Evolutionary conservation across 1,140 invertebrate genomes (phyloP).

Genomic region (Aradophagus sp.): DNA sequence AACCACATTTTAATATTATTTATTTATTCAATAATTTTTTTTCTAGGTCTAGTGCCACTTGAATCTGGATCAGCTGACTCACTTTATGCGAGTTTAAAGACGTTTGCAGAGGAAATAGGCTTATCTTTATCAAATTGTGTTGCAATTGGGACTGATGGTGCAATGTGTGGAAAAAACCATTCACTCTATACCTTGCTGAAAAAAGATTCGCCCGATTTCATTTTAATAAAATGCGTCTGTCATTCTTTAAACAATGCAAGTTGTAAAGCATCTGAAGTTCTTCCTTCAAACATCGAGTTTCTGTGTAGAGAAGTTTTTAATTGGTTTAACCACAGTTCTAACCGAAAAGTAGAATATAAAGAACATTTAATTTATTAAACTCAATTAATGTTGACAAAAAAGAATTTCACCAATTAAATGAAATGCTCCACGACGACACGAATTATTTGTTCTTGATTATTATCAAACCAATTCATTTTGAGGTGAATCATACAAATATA

Average conservation of each 20-base stretch:
- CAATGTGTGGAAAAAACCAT: constrained; percentile 47
- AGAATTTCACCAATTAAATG: constrained; percentile 62
- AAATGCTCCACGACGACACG: constrained; percentile 47
- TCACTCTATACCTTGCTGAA: constrained; percentile 46
- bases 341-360: constrained; percentile 35
- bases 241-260: constrained; percentile 53
- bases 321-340: constrained; percentile 47
- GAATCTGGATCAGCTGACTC: constrained; percentile 15
- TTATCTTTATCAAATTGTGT: constrained; percentile 49
- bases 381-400: not conserved
- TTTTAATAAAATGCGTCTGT: constrained; percentile 41
- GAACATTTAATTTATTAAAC: constrained; percentile 44
- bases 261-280: constrained; percentile 42
- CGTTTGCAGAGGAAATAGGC: constrained; percentile 25
- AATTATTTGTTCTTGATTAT: constrained; percentile 47
- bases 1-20: no score
- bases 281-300: constrained; percentile 54
- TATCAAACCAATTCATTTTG: constrained; percentile 44
- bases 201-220: constrained; percentile 24
- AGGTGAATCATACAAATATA: constrained; percentile 49
- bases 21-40: constrained; percentile 6
- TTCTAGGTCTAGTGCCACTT: constrained; percentile 30
- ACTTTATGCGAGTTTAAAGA: constrained; percentile 21
- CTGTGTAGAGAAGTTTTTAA: constrained; percentile 47
- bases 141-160: constrained; percentile 48